A percentile compares a stretch with the other conserved stretches of the same genome.
These are phyloP conservation scores for Malacosoma neustria DNA, from an alignment of 2,888 invertebrate genomes.

Conservation along the genomic window DNA sequence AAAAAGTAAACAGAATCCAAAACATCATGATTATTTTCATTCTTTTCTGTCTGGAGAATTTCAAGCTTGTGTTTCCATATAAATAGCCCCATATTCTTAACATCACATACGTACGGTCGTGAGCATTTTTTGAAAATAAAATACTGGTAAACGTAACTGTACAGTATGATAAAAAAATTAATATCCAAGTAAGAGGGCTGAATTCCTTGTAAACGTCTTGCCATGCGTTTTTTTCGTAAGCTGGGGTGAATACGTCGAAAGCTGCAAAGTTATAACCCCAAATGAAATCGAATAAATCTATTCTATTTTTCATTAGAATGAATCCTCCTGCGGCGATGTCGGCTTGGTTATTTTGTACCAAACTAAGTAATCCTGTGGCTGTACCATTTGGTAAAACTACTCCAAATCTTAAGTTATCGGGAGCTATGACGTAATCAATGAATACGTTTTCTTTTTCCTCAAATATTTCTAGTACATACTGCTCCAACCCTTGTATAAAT, in stretches of 20 bases:
- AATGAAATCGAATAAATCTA: constrained; percentile 36
- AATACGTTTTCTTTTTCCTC: constrained; percentile 23
- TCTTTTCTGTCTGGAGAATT: constrained; percentile 22
- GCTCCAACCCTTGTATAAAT: constrained; percentile 31
- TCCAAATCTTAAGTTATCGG: constrained; percentile 19
- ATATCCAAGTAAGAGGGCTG: constrained; percentile 26
- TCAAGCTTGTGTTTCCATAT: constrained; percentile 26
- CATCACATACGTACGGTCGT: constrained; percentile 17
- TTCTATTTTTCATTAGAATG: constrained; percentile 32
- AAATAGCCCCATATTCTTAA: constrained; percentile 38
- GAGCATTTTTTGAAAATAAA: constrained; percentile 12
- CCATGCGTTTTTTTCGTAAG: constrained; percentile 26
- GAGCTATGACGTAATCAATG: constrained; percentile 21
- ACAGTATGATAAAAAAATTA: constrained; percentile 26
- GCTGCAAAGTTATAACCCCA: constrained; percentile 34
- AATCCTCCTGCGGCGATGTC: constrained; percentile 37
- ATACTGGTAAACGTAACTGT: constrained; percentile 18
- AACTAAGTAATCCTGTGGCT: constrained; percentile 29
- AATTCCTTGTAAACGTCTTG: constrained; percentile 38
- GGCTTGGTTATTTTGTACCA: constrained; percentile 26
- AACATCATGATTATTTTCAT: constrained; percentile 27
- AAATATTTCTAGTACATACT: constrained; percentile 33
- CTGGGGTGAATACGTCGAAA: constrained; percentile 29
- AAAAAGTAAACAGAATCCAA: constrained; percentile 50
- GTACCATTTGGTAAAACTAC: constrained; percentile 34